These are phyloP conservation scores for Formica aserva DNA, from an alignment of 2,888 invertebrate genomes.

Conservation along the genomic window DNA sequence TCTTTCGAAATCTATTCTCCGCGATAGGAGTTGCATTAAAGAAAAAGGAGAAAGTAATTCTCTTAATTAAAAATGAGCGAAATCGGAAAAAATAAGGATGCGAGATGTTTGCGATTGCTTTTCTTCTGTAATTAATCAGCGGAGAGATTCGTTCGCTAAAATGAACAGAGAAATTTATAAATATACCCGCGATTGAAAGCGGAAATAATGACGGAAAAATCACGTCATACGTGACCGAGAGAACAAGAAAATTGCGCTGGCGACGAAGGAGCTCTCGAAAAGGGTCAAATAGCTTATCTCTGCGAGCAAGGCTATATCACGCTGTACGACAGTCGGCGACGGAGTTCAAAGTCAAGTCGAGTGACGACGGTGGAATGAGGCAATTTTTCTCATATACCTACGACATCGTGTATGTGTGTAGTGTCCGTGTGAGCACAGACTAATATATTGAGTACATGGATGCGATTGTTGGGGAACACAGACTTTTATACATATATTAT, in stretches of 20 bases:
- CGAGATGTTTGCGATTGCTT: not conserved
- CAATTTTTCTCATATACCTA: not conserved
- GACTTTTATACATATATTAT: no score
- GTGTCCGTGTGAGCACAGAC: no score
- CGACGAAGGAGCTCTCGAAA: not conserved
- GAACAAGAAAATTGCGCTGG: no score
- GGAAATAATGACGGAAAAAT: not conserved
- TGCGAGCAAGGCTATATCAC: conserved; percentile 65
- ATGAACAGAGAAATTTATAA: not conserved
- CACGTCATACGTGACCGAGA: not conserved
- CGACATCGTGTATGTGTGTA: no score
- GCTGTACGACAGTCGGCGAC: not conserved
- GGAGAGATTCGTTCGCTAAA: not conserved
- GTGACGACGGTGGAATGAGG: conserved; percentile 16
- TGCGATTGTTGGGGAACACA: no score
- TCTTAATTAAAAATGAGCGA: not conserved
- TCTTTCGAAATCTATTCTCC: not conserved
- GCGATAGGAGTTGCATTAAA: not conserved
- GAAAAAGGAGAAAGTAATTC: not conserved
- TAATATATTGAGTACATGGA: no score
- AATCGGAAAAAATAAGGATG: conserved; percentile 6
- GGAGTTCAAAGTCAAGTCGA: not conserved
- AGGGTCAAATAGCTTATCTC: conserved; percentile 52
- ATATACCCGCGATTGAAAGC: no score
- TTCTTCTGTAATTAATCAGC: not conserved